Base-by-base conservation (phyloP, 1,140 invertebrate genomes). In the Dryas iulia region DNA sequence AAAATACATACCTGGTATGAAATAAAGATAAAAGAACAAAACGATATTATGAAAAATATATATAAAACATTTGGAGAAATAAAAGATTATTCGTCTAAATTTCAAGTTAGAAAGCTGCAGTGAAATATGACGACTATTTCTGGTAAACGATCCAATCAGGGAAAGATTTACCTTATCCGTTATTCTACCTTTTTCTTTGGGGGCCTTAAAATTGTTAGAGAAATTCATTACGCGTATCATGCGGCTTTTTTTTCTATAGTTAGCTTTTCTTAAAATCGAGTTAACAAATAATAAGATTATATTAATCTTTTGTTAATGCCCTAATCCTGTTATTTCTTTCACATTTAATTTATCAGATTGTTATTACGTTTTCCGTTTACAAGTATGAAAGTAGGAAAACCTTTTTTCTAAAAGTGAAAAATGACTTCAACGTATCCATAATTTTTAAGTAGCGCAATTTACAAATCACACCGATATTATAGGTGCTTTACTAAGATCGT, bases 101-200 rank as follows among this genome's bases (percentile, higher is more conserved):
- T 80, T 72, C 74, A 75, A 83, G 78, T 72, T 70, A 70, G 77
- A 83, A 75, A 76, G 80, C 79, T 66, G 59, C 72, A 53, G 66
- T 90, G 83, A 91, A 85, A 89, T 87, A 91, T 87, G 77, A 84
- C 78, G 71, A 85, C 86, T 83, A 88, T 87, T 78, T 81, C 72
- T 62, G 71, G 70, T 82, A 90, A 89, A 86, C 74, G 86, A 84
- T 83, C 82, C 87, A 86, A 91, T 91, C 89, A 85, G 81, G 74
- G 73, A 69, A 72, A 85, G 89, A 85, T 86, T 77, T 72, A 79
- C 75, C 77, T 72, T 76, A 57, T 66, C 66, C 59, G 68, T 71
- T 66, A 71, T 74, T 71, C 70, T 70, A 74, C 71, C 64, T 69
- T 73, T 75, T 75, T 73, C 69, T 56, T 53, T 59, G 35, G 18